Percentiles rank a stretch among this genome's conserved stretches.
Evolutionary conservation across 2,113 vertebrate species (phyloP).

Genomic region (Oreamnos americanus): DNA sequence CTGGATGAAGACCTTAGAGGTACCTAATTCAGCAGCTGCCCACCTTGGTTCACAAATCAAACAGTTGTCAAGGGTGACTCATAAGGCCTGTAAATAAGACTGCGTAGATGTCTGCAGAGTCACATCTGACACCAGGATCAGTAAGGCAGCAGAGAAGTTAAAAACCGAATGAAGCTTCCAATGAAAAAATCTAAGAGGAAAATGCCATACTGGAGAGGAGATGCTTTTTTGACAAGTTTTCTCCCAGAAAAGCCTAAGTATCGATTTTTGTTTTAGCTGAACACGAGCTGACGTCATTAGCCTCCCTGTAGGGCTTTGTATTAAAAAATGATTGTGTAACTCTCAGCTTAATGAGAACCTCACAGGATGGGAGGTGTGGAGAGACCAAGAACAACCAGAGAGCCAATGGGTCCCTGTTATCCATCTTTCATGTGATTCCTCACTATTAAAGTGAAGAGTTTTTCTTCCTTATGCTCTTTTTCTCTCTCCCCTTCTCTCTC

Average conservation of each 20-base stretch:
- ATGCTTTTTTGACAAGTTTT: neutral
- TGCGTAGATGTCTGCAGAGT: neutral
- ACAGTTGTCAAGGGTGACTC: neutral
- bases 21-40: neutral
- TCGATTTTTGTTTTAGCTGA: neutral
- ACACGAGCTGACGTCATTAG: neutral
- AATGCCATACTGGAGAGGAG: neutral
- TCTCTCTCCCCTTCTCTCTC: neutral
- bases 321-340: neutral
- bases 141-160: neutral
- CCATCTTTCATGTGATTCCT: neutral
- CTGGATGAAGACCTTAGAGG: neutral
- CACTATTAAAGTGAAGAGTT: neutral
- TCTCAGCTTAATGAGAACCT: neutral
- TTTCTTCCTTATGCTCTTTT: neutral
- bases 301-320: neutral
- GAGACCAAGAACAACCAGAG: neutral
- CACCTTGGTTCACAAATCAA: neutral
- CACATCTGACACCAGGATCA: neutral
- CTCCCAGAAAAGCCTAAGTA: neutral
- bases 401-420: no score
- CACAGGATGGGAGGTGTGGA: neutral
- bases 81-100: neutral
- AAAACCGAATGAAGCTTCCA: neutral
- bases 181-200: neutral